phyloP scores from a whole-genome alignment of 1,140 invertebrate species.

The Drosophila funebris region DNA sequence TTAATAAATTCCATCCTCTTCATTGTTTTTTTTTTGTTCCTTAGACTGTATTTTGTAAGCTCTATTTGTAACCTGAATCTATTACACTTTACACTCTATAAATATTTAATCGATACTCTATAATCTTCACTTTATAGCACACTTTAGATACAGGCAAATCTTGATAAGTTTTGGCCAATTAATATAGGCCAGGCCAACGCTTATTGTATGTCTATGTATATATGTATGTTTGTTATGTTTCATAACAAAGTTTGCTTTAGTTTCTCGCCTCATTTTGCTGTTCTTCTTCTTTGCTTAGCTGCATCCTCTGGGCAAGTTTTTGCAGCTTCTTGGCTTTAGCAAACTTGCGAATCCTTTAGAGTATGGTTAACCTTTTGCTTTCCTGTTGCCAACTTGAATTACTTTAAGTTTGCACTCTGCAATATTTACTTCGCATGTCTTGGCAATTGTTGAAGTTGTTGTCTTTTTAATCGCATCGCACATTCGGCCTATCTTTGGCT shows the following conservation, averaged over 20 bases:
- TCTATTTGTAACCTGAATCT: too few species aligned
- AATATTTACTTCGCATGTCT: constrained; percentile 41
- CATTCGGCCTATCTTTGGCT: constrained; percentile 37
- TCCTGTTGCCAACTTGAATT: constrained; percentile 54
- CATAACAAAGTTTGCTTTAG: constrained; percentile 15
- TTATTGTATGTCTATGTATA: background rate
- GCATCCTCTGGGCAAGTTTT: constrained; percentile 33
- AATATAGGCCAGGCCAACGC: constrained; percentile 10
- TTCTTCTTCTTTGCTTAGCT: constrained; percentile 24
- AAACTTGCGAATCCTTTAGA: constrained; percentile 65
- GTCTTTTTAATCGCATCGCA: constrained; percentile 7
- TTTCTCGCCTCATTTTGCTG: constrained; percentile 19
- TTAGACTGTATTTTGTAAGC: too few species aligned
- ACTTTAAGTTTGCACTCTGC: constrained; percentile 52
- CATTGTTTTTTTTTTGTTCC: too few species aligned
- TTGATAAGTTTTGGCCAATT: constrained; percentile 28
- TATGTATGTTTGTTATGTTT: background rate
- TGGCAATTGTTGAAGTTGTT: constrained; percentile 41
- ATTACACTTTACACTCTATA: too few species aligned
- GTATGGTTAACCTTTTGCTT: constrained; percentile 45
- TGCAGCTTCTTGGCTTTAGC: constrained; percentile 56
- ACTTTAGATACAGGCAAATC: background rate
- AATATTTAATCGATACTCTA: background rate
- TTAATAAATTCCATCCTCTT: too few species aligned
- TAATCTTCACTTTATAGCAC: background rate